These are phyloP conservation scores for Drosophila funebris DNA, from an alignment of 1,140 invertebrate species.

Conservation along the genomic window DNA sequence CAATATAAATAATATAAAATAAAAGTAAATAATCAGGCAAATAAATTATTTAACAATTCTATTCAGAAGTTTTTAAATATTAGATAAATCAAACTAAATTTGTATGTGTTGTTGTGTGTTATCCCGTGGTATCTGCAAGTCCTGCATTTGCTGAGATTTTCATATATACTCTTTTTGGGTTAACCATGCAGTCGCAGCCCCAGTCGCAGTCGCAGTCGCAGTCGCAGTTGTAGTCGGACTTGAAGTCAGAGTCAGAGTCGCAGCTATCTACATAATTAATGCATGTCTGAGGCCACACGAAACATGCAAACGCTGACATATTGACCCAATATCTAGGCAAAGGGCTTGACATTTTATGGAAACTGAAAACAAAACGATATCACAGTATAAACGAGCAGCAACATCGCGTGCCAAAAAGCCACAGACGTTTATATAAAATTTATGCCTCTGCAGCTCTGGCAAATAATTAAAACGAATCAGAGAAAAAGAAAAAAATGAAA, in stretches of 20 bases:
- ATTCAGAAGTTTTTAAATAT: too few species aligned
- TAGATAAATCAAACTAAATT: too few species aligned
- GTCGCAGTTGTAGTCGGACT: constrained; percentile 20
- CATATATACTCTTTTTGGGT: constrained; percentile 29
- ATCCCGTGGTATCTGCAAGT: neutral
- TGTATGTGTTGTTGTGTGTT: too few species aligned
- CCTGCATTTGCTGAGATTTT: neutral
- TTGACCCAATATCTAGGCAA: constrained; percentile 81
- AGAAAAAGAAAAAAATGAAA: constrained; percentile 28
- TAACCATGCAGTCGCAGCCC: constrained; percentile 8
- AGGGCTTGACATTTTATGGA: constrained; percentile 78
- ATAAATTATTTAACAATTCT: too few species aligned
- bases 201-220: constrained; percentile 24
- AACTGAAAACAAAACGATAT: constrained; percentile 47
- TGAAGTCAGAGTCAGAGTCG: constrained; percentile 34
- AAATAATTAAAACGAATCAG: constrained; percentile 73
- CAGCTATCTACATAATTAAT: constrained; percentile 79
- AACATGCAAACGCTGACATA: constrained; percentile 78
- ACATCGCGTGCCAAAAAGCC: constrained; percentile 80
- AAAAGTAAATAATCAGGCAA: too few species aligned
- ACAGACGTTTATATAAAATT: constrained; percentile 74
- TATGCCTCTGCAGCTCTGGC: constrained; percentile 70
- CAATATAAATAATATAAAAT: too few species aligned
- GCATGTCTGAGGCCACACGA: constrained; percentile 78
- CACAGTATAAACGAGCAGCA: constrained; percentile 37